A percentile compares a stretch with the other conserved stretches of the same genome.
These are phyloP conservation scores for Poicephalus gulielmi DNA, from an alignment of 2,113 vertebrate species.

Conservation along the genomic window DNA sequence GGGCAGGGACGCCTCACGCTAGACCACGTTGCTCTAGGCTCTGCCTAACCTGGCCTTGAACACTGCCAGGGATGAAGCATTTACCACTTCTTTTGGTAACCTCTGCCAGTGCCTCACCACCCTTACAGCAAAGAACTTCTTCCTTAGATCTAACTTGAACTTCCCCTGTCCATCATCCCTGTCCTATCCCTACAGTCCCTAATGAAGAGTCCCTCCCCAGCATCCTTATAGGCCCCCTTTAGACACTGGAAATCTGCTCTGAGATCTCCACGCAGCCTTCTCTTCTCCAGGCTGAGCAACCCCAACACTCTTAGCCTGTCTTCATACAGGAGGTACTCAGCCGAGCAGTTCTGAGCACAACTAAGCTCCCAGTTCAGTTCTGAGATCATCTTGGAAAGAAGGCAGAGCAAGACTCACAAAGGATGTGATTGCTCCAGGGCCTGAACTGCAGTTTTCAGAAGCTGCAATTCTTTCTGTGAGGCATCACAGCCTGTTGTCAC, in stretches of 20 bases:
- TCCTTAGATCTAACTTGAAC: not conserved
- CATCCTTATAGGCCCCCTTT: not conserved
- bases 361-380: not conserved
- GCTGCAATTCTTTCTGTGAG: not conserved
- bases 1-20: not conserved
- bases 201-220: not conserved
- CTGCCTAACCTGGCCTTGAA: not conserved
- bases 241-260: not conserved
- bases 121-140: not conserved
- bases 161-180: not conserved
- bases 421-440: not conserved
- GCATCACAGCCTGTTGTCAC: not conserved
- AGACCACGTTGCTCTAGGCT: not conserved
- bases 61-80: not conserved
- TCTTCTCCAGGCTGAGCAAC: not conserved
- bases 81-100: not conserved
- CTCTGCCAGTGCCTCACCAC: not conserved
- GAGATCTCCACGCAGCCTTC: not conserved
- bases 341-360: not conserved
- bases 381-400: not conserved
- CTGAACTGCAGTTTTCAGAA: not conserved
- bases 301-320: not conserved
- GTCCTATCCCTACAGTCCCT: not conserved
- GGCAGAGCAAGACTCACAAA: not conserved
- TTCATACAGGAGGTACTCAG: not conserved